phyloP scores from a whole-genome alignment of 2,888 invertebrate genomes.

The Acanthoscelides obtectus region DNA sequence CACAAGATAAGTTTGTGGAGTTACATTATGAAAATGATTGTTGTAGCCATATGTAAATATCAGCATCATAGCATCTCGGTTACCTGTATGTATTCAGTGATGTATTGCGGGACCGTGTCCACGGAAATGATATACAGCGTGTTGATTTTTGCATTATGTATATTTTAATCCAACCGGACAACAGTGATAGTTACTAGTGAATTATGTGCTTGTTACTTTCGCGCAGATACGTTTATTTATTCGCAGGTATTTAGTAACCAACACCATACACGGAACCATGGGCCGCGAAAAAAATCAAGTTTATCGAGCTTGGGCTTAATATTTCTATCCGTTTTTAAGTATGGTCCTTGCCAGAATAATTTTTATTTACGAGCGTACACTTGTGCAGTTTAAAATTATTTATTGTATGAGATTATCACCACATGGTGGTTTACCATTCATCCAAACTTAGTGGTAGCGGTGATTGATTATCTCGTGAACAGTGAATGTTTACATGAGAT shows the following conservation, averaged over 20 bases:
- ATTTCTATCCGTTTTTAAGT: not conserved
- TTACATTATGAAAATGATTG: too few species aligned
- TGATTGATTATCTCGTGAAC: too few species aligned
- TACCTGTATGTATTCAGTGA: not conserved
- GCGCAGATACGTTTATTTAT: not conserved
- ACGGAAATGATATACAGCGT: conserved; percentile 22
- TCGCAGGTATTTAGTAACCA: not conserved
- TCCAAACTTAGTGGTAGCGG: too few species aligned
- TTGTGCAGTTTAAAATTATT: not conserved
- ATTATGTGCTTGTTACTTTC: not conserved
- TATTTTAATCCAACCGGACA: conserved; percentile 17
- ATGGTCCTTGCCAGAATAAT: not conserved
- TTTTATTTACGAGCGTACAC: not conserved
- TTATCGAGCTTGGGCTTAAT: not conserved
- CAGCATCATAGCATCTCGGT: not conserved
- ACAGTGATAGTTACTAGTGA: conserved; percentile 3
- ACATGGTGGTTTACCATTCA: not conserved
- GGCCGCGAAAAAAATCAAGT: not conserved
- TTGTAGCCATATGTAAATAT: not conserved
- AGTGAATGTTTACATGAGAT: too few species aligned
- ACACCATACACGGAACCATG: not conserved
- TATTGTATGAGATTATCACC: not conserved
- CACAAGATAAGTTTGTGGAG: too few species aligned
- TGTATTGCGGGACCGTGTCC: conserved; percentile 4
- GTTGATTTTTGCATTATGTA: conserved; percentile 23